Evolutionary conservation across 2,797 vertebrate species (phyloP), one percentile per base, ranked within the genome.

Genomic region (Taenioides sp.): DNA sequence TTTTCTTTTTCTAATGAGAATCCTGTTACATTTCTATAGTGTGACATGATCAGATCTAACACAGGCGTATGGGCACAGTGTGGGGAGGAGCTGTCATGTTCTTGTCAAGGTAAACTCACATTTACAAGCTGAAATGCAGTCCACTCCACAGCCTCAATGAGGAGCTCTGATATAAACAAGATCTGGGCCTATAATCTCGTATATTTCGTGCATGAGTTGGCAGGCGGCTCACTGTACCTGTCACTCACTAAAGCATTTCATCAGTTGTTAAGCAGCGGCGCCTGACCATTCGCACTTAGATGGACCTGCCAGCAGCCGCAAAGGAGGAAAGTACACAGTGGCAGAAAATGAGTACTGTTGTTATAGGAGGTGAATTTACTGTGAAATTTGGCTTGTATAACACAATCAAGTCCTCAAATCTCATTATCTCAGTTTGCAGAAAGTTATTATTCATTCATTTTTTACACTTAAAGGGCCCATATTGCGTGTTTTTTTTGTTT

Each of bases 261-360:
- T 84, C 72, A 79, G 82, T 82, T 82, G 74, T 88, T 86, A 84
- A 76, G 77, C 86, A 73, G 80, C n/a, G n/a, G 75, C 28, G 80
- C 73, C 65, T 74, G 74, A 75, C 74, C 65, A 49, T 60, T 69
- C 58, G 63, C 49, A 74, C 74, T 82, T 61, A 75, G 40, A 79
- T 12, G 27, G 54, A 59, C 67, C 75, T 71, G 74, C 64, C 77
- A 80, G 57, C 43, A 20, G 65, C 70, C 69, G 59, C 82, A 78
- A 71, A 77, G 74, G 62, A 72, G 74, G 66, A 71, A 74, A 71
- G 49, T 27, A 14, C 14, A 49, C 23, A 57, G 25, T 57, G 64
- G 25, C n/a, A 3, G 22, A 62, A 69, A 71, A 69, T 9, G 43
- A 37, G 28, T 60, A 43, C 65, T 70, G 22, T 76, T 77, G 67